Evolutionary conservation across 2,797 vertebrate species (phyloP), one percentile per base, ranked within the genome.

Genomic region (Picus viridis): DNA sequence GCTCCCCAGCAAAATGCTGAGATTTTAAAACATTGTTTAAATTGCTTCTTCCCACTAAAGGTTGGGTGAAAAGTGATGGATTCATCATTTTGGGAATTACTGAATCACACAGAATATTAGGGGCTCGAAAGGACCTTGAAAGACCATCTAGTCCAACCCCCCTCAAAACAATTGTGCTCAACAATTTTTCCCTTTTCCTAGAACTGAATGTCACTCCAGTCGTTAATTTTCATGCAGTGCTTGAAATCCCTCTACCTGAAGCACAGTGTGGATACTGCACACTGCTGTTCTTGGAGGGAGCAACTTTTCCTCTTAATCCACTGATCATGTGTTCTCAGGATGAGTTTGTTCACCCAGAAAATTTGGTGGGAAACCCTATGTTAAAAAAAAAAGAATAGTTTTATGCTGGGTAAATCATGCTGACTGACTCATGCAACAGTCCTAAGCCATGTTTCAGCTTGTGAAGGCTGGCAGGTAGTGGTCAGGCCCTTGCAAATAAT

Each of bases 1-100:
- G 92, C 90, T 81, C 26, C 43, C 16, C 54, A 72, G 59, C 29
- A 86, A 94, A 89, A 81, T 76, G 15, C 4, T 13, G 59, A 34
- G 22, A 3, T 7, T 17, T 73, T 63, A 51, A 17, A 39, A 24
- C 26, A 7, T 51, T 62, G 26, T 67, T 76, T 71, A 57, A 79
- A 36, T 75, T 0, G 0, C 67, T 22, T 6, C 5, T 3, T 9
- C 6, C 29, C 16, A 51, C 12, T 9, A 59, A 65, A 72, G 57
- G 2, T 3, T 74, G 24, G 6, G 5, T 77, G 36, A 51, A 89
- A 88, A 81, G 23, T 5, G 41, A 72, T 19, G 57, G 32, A 63
- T 26, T 57, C 41, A 57, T 27, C 53, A 22, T 2, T 80, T 94
- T 61, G 68, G 7, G 18, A 71, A 57, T 71, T 34, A 39, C 67